Conservation (phyloP, 2,113 vertebrate genomes). For the Ammodytes dubius region DNA sequence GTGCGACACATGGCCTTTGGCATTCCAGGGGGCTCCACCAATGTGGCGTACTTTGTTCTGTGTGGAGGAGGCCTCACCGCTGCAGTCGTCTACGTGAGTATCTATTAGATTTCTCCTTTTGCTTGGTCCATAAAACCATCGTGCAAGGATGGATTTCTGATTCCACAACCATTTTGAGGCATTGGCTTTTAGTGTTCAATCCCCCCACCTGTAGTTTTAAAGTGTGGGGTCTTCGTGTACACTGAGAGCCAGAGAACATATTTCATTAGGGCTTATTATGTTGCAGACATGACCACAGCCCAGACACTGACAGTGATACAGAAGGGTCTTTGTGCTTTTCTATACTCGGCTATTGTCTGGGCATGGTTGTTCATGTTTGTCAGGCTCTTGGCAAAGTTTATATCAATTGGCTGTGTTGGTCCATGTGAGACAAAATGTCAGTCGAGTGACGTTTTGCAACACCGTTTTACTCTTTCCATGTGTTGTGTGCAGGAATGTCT, state of each 20-base stretch:
- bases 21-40: slow-evolving; percentile 85
- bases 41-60: slow-evolving; percentile 86
- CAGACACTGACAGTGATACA: slow-evolving; percentile 4
- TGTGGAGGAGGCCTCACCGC: slow-evolving; percentile 88
- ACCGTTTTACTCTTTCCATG: not conserved
- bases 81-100: slow-evolving; percentile 92
- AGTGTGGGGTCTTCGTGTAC: not conserved
- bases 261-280: not conserved
- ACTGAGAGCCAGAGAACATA: not conserved
- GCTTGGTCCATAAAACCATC: not conserved
- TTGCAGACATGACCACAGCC: slow-evolving; percentile 14
- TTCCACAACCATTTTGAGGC: not conserved
- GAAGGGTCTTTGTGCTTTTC: slow-evolving; percentile 36
- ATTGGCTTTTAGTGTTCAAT: not conserved
- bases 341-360: slow-evolving; percentile 28
- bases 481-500: slow-evolving; percentile 43
- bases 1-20: slow-evolving; percentile 89
- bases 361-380: not conserved
- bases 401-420: slow-evolving; percentile 1
- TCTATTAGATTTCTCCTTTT: not conserved
- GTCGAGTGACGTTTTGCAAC: slow-evolving; percentile 14
- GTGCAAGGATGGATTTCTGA: not conserved
- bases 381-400: not conserved
- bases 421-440: slow-evolving; percentile 11
- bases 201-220: not conserved